phyloP scores from a whole-genome alignment of 2,113 vertebrate species.

The Labeo rohita region DNA sequence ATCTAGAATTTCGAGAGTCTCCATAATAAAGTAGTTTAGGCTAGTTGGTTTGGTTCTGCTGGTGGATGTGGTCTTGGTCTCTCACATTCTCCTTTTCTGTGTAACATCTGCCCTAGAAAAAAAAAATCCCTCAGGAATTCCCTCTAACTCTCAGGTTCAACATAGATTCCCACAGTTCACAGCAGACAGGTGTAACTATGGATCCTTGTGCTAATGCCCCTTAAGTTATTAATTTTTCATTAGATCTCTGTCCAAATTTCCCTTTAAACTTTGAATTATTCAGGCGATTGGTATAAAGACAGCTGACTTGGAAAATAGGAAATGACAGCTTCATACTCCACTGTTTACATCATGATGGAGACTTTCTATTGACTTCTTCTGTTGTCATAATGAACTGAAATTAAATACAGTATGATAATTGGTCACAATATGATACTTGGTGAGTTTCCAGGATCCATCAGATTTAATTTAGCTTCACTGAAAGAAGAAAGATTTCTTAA shows the following conservation, averaged over 20 bases:
- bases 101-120: neutral
- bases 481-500: no score
- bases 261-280: neutral
- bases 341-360: neutral
- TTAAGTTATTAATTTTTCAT: neutral
- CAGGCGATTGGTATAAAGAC: neutral
- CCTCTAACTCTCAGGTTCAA: neutral
- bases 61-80: neutral
- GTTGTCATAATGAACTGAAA: neutral
- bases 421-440: no score
- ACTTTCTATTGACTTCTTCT: neutral
- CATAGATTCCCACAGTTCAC: neutral
- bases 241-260: neutral
- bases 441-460: no score
- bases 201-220: neutral
- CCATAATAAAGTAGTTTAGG: neutral
- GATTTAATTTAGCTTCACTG: no score
- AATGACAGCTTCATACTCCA: neutral
- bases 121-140: neutral
- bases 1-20: neutral
- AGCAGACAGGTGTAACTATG: neutral
- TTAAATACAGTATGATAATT: neutral
- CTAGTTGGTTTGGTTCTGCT: neutral
- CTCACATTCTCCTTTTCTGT: neutral
- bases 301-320: conserved; percentile 5